Evolutionary conservation across 2,113 vertebrate genomes (phyloP), one percentile per base, ranked within the genome.

Genomic region (Epinephelus lanceolatus): DNA sequence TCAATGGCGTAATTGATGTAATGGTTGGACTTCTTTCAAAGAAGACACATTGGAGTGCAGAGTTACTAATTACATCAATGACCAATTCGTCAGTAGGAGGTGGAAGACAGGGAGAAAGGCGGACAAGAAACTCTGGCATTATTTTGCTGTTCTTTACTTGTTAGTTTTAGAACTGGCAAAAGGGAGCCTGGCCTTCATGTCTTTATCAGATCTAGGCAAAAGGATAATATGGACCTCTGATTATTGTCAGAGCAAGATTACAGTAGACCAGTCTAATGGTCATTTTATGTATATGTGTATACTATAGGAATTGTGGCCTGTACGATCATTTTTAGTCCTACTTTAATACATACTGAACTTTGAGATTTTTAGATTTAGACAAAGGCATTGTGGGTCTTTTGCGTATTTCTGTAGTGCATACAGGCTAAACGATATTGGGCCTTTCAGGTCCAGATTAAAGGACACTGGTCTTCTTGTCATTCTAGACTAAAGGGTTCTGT

Each of bases 1-100:
- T 78, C 73, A 78, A 37, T 60, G n/a, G 59, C 11, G 11, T 74
- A 69, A 73, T 60, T 42, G 45, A 80, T 80, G 30, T 73, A 71
- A 88, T 15, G 21, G 30, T 59, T 72, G 30, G 72, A 72, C 68
- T 63, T 89, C 56, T 81, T 74, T 78, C 62, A 76, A 73, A 73
- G 25, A 60, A 74, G 72, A 77, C 76, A 69, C 51, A 74, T 47
- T 27, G 9, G 14, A 65, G 56, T 60, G 33, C 40, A 52, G 72
- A 45, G 45, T 69, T 69, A 61, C 47, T 84, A 81, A 88, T 89
- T 72, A 61, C 27, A 65, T 70, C 49, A 15, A 56, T 42, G 62
- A 63, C 9, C 42, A 60, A 19, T 74, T 60, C 23, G 18, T 78
- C 45, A 71, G 33, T 23, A 49, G 9, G 12, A 59, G 4, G 51